Conservation (phyloP, 2,888 invertebrate species). For the Hypomecis punctinalis region DNA sequence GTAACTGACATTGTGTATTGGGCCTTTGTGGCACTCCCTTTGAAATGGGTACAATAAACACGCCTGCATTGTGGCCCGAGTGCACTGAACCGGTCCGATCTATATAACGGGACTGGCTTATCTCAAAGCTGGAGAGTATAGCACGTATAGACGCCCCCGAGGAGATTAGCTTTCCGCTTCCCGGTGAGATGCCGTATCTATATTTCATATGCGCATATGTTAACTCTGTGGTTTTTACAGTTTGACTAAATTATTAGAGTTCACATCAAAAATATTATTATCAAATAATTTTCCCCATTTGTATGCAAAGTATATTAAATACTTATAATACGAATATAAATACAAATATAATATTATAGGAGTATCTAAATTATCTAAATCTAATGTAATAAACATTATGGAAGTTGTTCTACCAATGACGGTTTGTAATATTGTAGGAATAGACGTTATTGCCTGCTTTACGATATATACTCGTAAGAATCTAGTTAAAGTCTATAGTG, state of each 20-base stretch:
- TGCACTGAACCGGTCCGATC: constrained; percentile 52
- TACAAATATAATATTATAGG: too few species aligned
- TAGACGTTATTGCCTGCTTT: neutral
- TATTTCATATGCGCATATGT: neutral
- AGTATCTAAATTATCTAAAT: neutral
- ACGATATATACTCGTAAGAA: too few species aligned
- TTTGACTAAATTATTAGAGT: neutral
- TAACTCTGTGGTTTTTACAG: neutral
- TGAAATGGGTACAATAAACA: constrained; percentile 67
- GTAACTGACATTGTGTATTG: constrained; percentile 58
- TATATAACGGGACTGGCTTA: constrained; percentile 44
- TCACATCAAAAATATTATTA: neutral
- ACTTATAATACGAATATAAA: too few species aligned
- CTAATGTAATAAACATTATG: neutral
- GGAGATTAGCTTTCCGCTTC: constrained; percentile 30
- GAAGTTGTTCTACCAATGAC: neutral
- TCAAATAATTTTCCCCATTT: too few species aligned
- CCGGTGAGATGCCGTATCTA: constrained; percentile 8
- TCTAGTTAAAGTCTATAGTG: too few species aligned
- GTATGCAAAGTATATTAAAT: too few species aligned
- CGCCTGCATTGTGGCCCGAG: constrained; percentile 59
- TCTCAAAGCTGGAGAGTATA: constrained; percentile 36
- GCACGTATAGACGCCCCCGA: constrained; percentile 19
- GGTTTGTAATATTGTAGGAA: neutral
- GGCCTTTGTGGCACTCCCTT: constrained; percentile 65